Evolutionary conservation across 2,888 invertebrate species (phyloP).

Genomic region (Dolichopus griseipennis): DNA sequence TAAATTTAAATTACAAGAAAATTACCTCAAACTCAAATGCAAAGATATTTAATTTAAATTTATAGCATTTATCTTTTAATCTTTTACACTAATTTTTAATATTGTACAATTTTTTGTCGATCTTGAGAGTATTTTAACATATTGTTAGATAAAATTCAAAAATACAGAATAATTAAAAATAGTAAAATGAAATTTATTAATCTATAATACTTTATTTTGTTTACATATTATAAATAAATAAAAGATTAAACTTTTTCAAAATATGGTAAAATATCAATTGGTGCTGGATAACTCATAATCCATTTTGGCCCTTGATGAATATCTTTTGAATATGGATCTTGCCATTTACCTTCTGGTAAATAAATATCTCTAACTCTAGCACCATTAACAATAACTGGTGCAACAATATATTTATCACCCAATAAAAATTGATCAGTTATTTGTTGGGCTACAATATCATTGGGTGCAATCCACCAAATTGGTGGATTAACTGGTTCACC

Average conservation of each 20-base stretch:
- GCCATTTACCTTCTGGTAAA: constrained; percentile 67
- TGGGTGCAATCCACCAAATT: constrained; percentile 76
- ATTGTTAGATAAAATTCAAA: too few relatives aligned
- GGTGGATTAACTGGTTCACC: constrained; percentile 71
- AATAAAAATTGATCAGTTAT: constrained; percentile 65
- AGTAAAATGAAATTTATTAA: neutral
- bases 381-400: constrained; percentile 61
- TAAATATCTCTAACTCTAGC: constrained; percentile 59
- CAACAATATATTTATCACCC: constrained; percentile 67
- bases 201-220: neutral
- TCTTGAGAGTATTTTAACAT: too few relatives aligned
- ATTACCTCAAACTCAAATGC: too few relatives aligned
- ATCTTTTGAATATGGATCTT: constrained; percentile 48
- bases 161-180: too few relatives aligned
- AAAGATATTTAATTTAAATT: too few relatives aligned
- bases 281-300: constrained; percentile 56
- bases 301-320: constrained; percentile 52
- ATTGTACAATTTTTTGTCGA: too few relatives aligned
- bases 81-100: too few relatives aligned
- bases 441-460: constrained; percentile 51
- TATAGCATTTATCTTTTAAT: too few relatives aligned
- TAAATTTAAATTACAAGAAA: too few relatives aligned
- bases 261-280: constrained; percentile 59
- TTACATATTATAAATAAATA: neutral
- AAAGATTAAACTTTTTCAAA: constrained; percentile 45